Evolutionary conservation across 2,113 vertebrate genomes (phyloP).

Genomic region (Clarias magur): DNA sequence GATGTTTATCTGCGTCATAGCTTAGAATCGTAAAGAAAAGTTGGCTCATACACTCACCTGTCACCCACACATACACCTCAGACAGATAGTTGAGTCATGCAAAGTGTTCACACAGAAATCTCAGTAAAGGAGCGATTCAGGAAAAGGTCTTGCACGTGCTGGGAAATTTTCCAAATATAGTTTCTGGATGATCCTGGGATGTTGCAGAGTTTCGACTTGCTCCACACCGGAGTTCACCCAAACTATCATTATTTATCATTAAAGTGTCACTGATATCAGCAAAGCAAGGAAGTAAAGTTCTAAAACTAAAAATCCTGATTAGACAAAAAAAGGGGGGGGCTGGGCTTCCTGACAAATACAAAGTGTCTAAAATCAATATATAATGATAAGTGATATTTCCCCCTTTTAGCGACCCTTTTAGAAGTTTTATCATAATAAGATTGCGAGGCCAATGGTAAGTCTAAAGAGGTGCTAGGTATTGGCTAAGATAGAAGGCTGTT

Average conservation of each 20-base stretch:
- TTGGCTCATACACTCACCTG: conserved; percentile 19
- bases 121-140: not conserved
- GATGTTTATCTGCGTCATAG: conserved; percentile 20
- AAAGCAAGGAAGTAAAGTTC: not conserved
- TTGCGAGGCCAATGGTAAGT: conserved; percentile 5
- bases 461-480: conserved; percentile 3
- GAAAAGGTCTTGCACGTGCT: conserved; percentile 5
- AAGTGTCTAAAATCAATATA: not conserved
- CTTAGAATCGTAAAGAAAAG: conserved; percentile 33
- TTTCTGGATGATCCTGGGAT: conserved; percentile 35
- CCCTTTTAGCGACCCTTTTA: not conserved
- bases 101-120: not conserved
- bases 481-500: conserved; percentile 4
- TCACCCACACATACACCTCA: not conserved
- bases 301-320: conserved; percentile 11
- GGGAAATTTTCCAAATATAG: conserved; percentile 30
- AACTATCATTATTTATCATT: not conserved
- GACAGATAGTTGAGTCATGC: conserved; percentile 44
- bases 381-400: not conserved
- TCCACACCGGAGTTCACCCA: not conserved
- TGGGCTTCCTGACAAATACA: not conserved
- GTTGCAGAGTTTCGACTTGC: conserved; percentile 34
- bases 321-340: not conserved
- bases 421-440: conserved; percentile 25
- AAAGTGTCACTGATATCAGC: not conserved